Base-by-base conservation (phyloP, 2,113 vertebrate species). In the Eleginops maclovinus region DNA sequence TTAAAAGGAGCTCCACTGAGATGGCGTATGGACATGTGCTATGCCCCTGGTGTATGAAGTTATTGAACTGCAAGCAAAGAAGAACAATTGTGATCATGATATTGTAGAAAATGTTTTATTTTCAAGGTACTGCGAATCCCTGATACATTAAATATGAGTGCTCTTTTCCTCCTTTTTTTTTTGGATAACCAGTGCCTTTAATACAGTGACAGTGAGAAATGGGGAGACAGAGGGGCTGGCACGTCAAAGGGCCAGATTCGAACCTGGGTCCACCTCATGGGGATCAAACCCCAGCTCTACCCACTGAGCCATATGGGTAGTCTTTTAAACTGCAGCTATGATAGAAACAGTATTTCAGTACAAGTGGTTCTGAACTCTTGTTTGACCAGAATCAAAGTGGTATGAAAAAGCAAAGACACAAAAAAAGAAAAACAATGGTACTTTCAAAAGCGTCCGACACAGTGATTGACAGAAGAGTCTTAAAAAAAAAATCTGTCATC, bases 401-500 rank as follows among this genome's bases (percentile, higher is more conserved):
- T 17, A 16, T 28, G 24, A 60, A 19, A 36, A 36, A 70, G 24
- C 4, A 9, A 22, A 59, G 14, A 75, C 14, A 74, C 54, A 77
- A 55, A 54, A 41, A 44, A 65, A 60, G 6, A 64, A 54, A n/a
- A n/a, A n/a, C n/a, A n/a, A 74, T 15, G 6, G 17, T n/a, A 9
- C 41, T 50, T 75, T n/a, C 9, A 40, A 59, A 62, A 50, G 24
- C 28, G 22, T 28, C 49, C 24, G 9, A 51, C 43, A n/a, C 22
- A 10, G 41, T 40, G 22, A 69, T 46, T 75, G 19, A 31, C 26
- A 40, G 7, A 9, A 16, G 62, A 81, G 53, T 64, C 51, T 47
- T 22, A 4, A 24, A 66, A 77, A 43, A 49, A 43, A 36, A 81
- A 78, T 68, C 41, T 14, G 56, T 75, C 59, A 4, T 36, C 70